Base-by-base conservation (phyloP, 2,113 vertebrate genomes). In the Grammomys dolichurus region DNA sequence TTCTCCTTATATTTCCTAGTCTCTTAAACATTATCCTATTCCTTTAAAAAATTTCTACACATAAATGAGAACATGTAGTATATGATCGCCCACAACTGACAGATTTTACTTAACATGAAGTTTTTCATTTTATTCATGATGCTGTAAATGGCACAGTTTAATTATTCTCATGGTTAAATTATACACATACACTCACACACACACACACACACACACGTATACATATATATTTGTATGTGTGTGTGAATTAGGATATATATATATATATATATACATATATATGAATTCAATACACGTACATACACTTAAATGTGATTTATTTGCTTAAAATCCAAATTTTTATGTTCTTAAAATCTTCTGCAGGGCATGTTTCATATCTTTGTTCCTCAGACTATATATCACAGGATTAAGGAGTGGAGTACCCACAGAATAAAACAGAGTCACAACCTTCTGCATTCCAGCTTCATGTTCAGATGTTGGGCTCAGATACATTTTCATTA, bases 401-500 rank as follows among this genome's bases (percentile, higher is more conserved):
- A 98, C 22, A 89, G 96, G 96, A 56, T 97, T 98, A 86, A 97
- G 76, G 60, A 63, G 65, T 67, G 28, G 65, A 67, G 65, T 67
- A 33, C 10, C 65, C 28, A 67, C 65, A 67, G 65, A 67, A 13
- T 67, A 67, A 67, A 67, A 67, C 9, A 67, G 28, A 67, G 65
- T 67, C 12, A 67, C 28, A 67, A 67, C 51, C 28, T 67, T 67
- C 65, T 97, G 93, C 72, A 80, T 90, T 51, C 94, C 73, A 73
- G 89, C 82, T 36, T 89, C 84, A 77, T 91, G 91, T 1, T 75
- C 31, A 1, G 96, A 96, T 65, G 95, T 84, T 48, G 98, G 97
- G 19, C 85, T 97, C 33, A 97, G 84, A 92, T 97, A 98, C 92
- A 97, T 97, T 48, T 97, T 65, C 95, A 98, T 98, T 19, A 96